Evolutionary conservation across 2,113 vertebrate species (phyloP).

Genomic region (Ranitomeya imitator): DNA sequence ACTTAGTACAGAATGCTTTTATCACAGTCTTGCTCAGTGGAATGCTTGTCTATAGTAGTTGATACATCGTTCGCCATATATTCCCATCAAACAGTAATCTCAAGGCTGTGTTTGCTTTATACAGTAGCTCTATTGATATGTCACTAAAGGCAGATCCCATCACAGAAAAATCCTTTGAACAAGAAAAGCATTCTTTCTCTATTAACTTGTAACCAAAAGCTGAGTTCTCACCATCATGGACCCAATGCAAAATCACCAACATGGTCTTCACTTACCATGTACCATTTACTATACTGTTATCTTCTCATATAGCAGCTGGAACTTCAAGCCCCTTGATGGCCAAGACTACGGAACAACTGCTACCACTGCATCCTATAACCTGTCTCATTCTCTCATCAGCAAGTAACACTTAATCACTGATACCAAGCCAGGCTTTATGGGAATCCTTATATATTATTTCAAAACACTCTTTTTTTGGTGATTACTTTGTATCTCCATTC

Average conservation of each 20-base stretch:
- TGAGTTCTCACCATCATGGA: background rate
- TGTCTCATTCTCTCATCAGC: too few species aligned
- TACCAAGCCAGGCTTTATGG: too few species aligned
- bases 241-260: background rate
- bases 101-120: background rate
- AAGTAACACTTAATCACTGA: too few species aligned
- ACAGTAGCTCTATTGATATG: background rate
- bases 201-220: background rate
- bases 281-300: too few species aligned
- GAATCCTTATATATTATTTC: too few species aligned
- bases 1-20: background rate
- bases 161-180: background rate
- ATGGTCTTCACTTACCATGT: too few species aligned
- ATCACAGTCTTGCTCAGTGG: background rate
- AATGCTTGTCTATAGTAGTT: background rate
- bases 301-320: too few species aligned
- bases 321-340: too few species aligned
- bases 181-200: background rate
- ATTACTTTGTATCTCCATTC: too few species aligned
- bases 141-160: background rate
- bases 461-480: too few species aligned
- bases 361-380: too few species aligned
- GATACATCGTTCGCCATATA: background rate
- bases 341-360: too few species aligned
- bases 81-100: background rate